Evolutionary conservation across 2,888 invertebrate species (phyloP), one percentile per base, ranked within the genome.

Genomic region (Philonicus albiceps): DNA sequence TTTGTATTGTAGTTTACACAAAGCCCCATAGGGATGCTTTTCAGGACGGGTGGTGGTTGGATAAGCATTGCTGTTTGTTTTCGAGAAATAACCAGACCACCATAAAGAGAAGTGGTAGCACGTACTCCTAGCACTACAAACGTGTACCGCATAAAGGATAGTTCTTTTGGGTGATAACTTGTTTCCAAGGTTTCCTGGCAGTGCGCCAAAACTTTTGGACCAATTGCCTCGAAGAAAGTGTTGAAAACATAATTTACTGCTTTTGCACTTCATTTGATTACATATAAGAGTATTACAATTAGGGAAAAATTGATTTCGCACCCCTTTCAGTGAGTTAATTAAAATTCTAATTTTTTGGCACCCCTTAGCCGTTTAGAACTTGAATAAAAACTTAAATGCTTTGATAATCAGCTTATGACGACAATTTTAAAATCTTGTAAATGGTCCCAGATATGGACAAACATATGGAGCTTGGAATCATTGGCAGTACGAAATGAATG

Each of bases 1-100:
- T 53, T 27, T 78, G 34, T 78, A 49, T 27, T 78, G 34, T 78
- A 49, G 78, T 78, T 78, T 78, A 78, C 49, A 78, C 78, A 78
- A 78, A 78, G 30, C 49, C 78, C 78, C 49, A 43, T 49, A 53
- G 78, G 78, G 78, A 78, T 78, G 78, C 78, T 78, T 83, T 55
- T 16, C 81, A 83, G 81, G 64, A 55, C 16, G 78, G 40, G 49
- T 53, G 49, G 78, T 13, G 49, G 34, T 27, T 55, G 81, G 55
- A 83, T 83, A 83, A 83, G 81, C 81, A 83, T 55, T 83, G 31
- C 81, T 64, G 64, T 83, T 83, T 83, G 81, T 83, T 64, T 83
- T 64, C 5, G 81, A 34, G 81, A 37, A 37, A 83, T 83, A 83
- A 83, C 55, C 81, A 83, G 55, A 55, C 81, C 81, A 55, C 64